Base-by-base conservation (phyloP, 2,888 invertebrate genomes). In the Drosophila vallismaia region DNA sequence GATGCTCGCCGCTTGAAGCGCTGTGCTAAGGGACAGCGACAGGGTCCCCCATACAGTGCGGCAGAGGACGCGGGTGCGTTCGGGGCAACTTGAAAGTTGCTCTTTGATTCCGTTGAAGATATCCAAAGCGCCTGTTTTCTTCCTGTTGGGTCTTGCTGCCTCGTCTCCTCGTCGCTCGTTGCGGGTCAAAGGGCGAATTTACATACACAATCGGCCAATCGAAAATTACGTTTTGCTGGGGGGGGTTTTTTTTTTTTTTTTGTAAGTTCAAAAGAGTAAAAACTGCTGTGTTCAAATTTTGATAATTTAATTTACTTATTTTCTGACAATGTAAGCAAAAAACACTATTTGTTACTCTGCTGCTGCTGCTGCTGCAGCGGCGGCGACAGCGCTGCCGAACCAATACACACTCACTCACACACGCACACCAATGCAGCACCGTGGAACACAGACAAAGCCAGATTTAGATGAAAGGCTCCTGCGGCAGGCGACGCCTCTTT, bases 61-160 rank as follows among this genome's bases (percentile, higher is more conserved):
- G 74, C 90, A 91, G 73, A 91, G 84, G 70, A 84, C 79, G 54
- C 88, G 83, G 63, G 90, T 88, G 79, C 90, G 91, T 82, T 91
- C 90, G 73, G 91, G 91, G 91, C 91, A 91, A 91, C 91, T 91
- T 85, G 90, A 89, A 71, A 91, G 91, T 91, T 91, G 91, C 91
- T 89, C 91, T 88, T 88, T 90, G 69, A 91, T 72, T 78, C 88
- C 89, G 85, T 88, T 89, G 79, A 91, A 88, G 80, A 91, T 89
- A 90, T 91, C 91, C 91, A 91, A 91, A 91, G 82, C 79, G 86
- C 71, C 63, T 71, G 55, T 38, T 9, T 28, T 38, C 6, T 14
- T 40, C 8, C 64, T 64, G 10, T 19, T 26, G 10, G 29, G 33
- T 14, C 5, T 56, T n/a, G 9, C 19, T 60, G 9, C 8, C 50